These are phyloP conservation scores for Pseudomyrmex pallidus DNA, from an alignment of 1,140 invertebrate species.

Conservation along the genomic window DNA sequence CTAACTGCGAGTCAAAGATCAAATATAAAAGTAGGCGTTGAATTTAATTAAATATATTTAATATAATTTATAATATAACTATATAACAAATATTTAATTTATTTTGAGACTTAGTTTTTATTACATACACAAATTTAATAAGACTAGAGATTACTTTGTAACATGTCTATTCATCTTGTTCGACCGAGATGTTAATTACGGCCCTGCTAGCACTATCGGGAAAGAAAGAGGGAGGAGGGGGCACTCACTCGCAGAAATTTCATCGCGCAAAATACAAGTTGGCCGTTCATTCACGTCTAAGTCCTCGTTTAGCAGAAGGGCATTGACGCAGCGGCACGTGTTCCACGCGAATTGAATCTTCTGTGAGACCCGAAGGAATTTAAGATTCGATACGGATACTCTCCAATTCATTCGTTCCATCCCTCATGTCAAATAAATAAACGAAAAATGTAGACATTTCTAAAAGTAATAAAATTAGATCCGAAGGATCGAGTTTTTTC, in stretches of 20 bases:
- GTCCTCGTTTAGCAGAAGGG: constrained; percentile 14
- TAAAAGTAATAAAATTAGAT: neutral
- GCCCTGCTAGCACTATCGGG: constrained; percentile 10
- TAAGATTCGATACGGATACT: neutral
- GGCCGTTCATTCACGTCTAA: constrained; percentile 58
- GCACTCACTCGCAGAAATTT: constrained; percentile 48
- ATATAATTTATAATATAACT: too few relatives aligned
- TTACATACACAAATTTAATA: too few relatives aligned
- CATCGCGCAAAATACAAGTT: constrained; percentile 26
- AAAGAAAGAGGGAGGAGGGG: neutral
- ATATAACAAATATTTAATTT: too few relatives aligned
- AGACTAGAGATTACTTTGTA: too few relatives aligned
- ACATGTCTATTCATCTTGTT: too few relatives aligned
- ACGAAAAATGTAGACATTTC: neutral
- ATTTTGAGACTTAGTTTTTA: too few relatives aligned
- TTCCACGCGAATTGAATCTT: constrained; percentile 2
- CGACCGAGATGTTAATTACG: neutral
- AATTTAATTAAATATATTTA: neutral
- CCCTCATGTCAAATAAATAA: neutral
- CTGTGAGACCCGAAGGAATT: neutral
- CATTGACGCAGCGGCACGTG: constrained; percentile 36
- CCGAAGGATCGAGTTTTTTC: neutral
- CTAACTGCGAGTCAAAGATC: neutral
- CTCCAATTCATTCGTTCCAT: neutral
- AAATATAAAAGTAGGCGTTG: neutral